These are phyloP conservation scores for Cistogaster globosa DNA, from an alignment of 2,888 invertebrate species.

Conservation along the genomic window DNA sequence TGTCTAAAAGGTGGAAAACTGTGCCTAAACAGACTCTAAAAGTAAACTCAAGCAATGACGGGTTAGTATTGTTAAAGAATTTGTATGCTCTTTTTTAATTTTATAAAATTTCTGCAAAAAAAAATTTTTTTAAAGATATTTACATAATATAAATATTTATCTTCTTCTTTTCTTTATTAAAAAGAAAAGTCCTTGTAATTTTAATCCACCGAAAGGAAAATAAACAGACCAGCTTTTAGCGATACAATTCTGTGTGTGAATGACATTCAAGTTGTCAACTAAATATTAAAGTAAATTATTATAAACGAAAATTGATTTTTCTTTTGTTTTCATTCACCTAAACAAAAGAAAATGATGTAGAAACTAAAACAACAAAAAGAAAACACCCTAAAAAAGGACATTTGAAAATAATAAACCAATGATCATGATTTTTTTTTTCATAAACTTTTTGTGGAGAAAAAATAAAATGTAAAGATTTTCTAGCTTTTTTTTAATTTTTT, in stretches of 20 bases:
- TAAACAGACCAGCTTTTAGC: constrained; percentile 31
- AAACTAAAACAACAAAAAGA: constrained; percentile 22
- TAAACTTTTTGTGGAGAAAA: constrained; percentile 21
- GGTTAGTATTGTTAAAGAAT: no score
- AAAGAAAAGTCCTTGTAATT: neutral
- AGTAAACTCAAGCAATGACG: no score
- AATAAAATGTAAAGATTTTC: neutral
- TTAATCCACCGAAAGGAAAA: neutral
- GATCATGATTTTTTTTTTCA: constrained; percentile 26
- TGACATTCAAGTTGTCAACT: constrained; percentile 47
- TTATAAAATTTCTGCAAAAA: no score
- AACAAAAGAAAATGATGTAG: constrained; percentile 23
- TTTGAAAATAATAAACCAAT: constrained; percentile 49
- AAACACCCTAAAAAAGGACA: constrained; percentile 46
- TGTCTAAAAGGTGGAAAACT: no score
- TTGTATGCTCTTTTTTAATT: no score
- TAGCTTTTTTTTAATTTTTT: no score
- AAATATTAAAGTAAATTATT: constrained; percentile 12
- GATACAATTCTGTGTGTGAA: constrained; percentile 44
- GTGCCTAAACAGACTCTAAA: no score
- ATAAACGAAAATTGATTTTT: constrained; percentile 60
- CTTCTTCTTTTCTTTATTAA: constrained; percentile 1
- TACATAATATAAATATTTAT: constrained; percentile 10
- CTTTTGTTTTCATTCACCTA: constrained; percentile 4
- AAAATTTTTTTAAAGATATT: no score